phyloP scores from a whole-genome alignment of 2,888 invertebrate species.

The Priocnemis perturbator region DNA sequence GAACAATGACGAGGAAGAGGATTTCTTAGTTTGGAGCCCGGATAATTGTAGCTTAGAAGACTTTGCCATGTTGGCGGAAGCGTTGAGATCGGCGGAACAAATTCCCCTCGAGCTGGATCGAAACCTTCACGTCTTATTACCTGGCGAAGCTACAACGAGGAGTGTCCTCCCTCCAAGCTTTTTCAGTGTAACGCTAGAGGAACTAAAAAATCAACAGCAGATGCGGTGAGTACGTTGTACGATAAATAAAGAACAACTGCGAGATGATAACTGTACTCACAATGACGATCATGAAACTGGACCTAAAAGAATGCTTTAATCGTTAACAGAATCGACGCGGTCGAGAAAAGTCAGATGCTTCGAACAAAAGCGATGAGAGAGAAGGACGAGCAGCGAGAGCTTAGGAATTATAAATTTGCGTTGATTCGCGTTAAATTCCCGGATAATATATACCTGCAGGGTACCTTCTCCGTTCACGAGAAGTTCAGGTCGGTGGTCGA shows the following conservation, averaged over 20 bases:
- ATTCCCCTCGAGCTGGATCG: slow-evolving; percentile 91
- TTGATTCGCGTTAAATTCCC: slow-evolving; percentile 92
- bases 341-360: slow-evolving; percentile 88
- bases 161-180: slow-evolving; percentile 89
- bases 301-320: no score
- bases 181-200: slow-evolving; percentile 87
- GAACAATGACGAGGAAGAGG: slow-evolving; percentile 80
- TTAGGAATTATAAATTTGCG: slow-evolving; percentile 89
- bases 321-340: slow-evolving; percentile 80
- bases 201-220: slow-evolving; percentile 89
- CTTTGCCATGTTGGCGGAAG: slow-evolving; percentile 83
- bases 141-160: slow-evolving; percentile 83
- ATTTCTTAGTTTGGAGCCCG: slow-evolving; percentile 81
- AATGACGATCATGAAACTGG: background rate
- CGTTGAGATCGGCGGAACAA: slow-evolving; percentile 86
- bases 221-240: slow-evolving; percentile 76
- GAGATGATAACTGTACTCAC: no score
- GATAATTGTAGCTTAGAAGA: slow-evolving; percentile 71
- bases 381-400: slow-evolving; percentile 87
- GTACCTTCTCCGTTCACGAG: slow-evolving; percentile 92
- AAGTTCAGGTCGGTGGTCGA: slow-evolving; percentile 84
- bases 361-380: slow-evolving; percentile 97
- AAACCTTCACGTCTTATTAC: slow-evolving; percentile 88
- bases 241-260: background rate
- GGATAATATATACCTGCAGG: slow-evolving; percentile 89